A percentile compares a stretch with the other conserved stretches of the same genome.
Conservation (phyloP, 2,888 invertebrate genomes). For the Orchestes rusci region DNA sequence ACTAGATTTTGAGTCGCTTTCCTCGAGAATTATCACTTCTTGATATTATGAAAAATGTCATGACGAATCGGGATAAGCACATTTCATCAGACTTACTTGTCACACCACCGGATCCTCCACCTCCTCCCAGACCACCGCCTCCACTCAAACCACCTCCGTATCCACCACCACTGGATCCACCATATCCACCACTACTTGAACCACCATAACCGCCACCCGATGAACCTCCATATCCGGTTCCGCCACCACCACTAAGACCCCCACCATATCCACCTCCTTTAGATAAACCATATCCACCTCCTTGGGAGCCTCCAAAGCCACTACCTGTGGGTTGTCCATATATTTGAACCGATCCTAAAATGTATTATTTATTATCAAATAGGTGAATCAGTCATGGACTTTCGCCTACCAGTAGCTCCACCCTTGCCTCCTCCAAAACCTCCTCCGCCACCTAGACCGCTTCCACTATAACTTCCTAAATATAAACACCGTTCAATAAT, state of each 20-base stretch:
- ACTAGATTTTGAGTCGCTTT: too few relatives aligned
- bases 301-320: constrained; percentile 11
- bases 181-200: constrained; percentile 18
- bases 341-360: too few relatives aligned
- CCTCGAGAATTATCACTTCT: not conserved
- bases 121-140: constrained; percentile 13
- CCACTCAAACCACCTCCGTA: constrained; percentile 6
- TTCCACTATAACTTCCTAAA: too few relatives aligned
- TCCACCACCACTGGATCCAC: constrained; percentile 9
- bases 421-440: constrained; percentile 19
- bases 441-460: constrained; percentile 24
- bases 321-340: not conserved
- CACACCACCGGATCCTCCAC: constrained; percentile 1
- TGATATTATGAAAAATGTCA: not conserved
- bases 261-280: constrained; percentile 2
- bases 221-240: constrained; percentile 2
- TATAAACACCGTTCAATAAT: too few relatives aligned
- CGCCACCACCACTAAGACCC: not conserved
- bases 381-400: too few relatives aligned
- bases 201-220: constrained; percentile 6
- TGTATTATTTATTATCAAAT: too few relatives aligned
- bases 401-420: too few relatives aligned
- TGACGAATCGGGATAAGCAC: too few relatives aligned
- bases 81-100: too few relatives aligned
- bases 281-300: constrained; percentile 7